phyloP scores from a whole-genome alignment of 2,888 invertebrate species.

The Aspidapion aeneum region DNA sequence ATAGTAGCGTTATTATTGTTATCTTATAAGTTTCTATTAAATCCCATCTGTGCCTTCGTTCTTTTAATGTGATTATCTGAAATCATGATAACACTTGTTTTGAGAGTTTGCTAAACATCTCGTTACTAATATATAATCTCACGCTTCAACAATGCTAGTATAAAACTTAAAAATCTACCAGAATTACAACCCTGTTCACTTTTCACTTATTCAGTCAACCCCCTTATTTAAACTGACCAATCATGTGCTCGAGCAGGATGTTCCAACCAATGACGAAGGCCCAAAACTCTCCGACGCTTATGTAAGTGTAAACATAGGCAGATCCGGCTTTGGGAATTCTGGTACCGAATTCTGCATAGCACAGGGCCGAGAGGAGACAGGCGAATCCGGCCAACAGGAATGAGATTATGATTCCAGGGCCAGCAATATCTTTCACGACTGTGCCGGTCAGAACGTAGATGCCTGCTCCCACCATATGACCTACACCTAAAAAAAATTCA shows the following conservation, averaged over 20 bases:
- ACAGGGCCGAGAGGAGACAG: conserved; percentile 75
- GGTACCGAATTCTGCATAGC: conserved; percentile 89
- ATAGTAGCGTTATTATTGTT: too few species aligned
- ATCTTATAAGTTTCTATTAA: too few species aligned
- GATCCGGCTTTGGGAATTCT: conserved; percentile 87
- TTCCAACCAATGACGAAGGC: conserved; percentile 96
- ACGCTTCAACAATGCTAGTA: too few species aligned
- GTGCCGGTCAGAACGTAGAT: conserved; percentile 89
- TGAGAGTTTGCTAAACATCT: too few species aligned
- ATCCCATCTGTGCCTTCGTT: too few species aligned
- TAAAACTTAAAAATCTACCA: too few species aligned
- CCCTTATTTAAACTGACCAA: conserved; percentile 52
- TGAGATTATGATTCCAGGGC: conserved; percentile 75
- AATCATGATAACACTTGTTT: too few species aligned
- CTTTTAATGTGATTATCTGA: too few species aligned
- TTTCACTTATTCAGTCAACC: not conserved
- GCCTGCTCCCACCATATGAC: conserved; percentile 94
- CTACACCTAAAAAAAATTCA: conserved; percentile 62
- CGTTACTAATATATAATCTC: too few species aligned
- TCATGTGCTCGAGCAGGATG: conserved; percentile 85
- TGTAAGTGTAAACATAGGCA: conserved; percentile 91
- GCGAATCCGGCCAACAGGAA: conserved; percentile 79
- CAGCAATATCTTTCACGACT: conserved; percentile 76
- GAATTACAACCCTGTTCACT: not conserved
- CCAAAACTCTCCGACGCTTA: conserved; percentile 90